Base-by-base conservation (phyloP, 2,888 invertebrate species). In the Zonitis immaculata region DNA sequence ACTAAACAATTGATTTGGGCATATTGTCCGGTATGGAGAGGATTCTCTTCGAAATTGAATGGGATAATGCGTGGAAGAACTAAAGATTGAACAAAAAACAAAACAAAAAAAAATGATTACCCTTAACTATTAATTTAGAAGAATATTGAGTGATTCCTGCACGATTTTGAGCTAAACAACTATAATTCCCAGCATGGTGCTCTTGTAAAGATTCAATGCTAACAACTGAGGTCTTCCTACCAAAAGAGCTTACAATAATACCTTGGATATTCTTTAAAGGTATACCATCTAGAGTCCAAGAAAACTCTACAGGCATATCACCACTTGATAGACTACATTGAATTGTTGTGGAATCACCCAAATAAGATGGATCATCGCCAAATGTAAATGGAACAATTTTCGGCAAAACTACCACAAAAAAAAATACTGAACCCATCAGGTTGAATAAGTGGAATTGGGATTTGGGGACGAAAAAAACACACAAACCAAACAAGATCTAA, bases 31-130 rank as follows among this genome's bases (percentile, higher is more conserved):
- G 71, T 66, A 57, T 75, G 72, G 46, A 83, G 78, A 48, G 85
- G 82, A 65, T 86, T 86, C 59, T 87, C 87, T 63, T 88, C 88
- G 71, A 89, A 89, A 68, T 84, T 81, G 70, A 89, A 90, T 58
- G 87, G 84, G 66, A 86, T 84, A 69, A 91, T 86, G 79, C 88
- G 86, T 61, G 90, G 90, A 69, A 86, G 82, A 76, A 90, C 89
- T 90, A 83, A 75, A 81, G 81, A 58, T 77, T 32, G 47, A 49
- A 48, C 12, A 46, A 44, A 44, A 45, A 35, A 42, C 35, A 62
- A 54, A 42, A 22, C 4, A 22, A 49, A 42, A 44, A 39, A 7
- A 18, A 28, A 12, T 22, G 56, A 49, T 66, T 39, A 90, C 89
- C 89, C 76, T 88, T 86, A 65, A 90, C 86, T 78, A 83, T 81